Percentiles rank a stretch among this genome's conserved stretches.
Conservation (phyloP, 2,888 invertebrate species). For the Heteromyza rotundicornis region DNA sequence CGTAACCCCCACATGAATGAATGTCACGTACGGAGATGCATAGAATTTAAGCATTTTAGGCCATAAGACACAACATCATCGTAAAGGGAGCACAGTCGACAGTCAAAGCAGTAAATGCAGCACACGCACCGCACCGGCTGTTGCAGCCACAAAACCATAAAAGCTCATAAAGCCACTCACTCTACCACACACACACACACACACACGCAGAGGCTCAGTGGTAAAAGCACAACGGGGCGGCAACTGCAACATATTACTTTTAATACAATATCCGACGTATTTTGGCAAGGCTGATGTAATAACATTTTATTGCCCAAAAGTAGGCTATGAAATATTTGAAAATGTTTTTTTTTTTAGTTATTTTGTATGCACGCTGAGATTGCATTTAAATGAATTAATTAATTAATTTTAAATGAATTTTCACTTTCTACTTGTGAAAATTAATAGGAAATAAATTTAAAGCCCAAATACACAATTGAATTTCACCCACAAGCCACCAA, state of each 20-base stretch:
- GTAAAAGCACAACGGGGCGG: too few species aligned
- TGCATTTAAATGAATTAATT: neutral
- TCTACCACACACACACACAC: neutral
- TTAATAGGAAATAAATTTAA: neutral
- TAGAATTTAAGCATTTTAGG: neutral
- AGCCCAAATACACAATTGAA: too few species aligned
- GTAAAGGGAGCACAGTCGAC: neutral
- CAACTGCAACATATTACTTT: constrained; percentile 37
- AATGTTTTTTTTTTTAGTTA: neutral
- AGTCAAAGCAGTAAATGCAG: too few species aligned
- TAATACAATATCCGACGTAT: too few species aligned
- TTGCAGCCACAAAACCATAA: constrained; percentile 33
- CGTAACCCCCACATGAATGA: neutral
- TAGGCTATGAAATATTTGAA: neutral
- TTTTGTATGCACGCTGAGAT: too few species aligned
- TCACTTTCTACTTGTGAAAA: neutral
- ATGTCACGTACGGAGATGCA: neutral
- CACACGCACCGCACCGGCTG: neutral
- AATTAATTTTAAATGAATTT: neutral
- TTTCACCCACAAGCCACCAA: too few species aligned
- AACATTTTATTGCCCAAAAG: constrained; percentile 1
- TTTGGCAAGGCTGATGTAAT: neutral
- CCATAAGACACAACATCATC: neutral
- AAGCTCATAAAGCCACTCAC: constrained; percentile 35
- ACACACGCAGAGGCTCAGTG: neutral